These are phyloP conservation scores for Capromys pilorides DNA, from an alignment of 2,797 vertebrate genomes.

Conservation along the genomic window DNA sequence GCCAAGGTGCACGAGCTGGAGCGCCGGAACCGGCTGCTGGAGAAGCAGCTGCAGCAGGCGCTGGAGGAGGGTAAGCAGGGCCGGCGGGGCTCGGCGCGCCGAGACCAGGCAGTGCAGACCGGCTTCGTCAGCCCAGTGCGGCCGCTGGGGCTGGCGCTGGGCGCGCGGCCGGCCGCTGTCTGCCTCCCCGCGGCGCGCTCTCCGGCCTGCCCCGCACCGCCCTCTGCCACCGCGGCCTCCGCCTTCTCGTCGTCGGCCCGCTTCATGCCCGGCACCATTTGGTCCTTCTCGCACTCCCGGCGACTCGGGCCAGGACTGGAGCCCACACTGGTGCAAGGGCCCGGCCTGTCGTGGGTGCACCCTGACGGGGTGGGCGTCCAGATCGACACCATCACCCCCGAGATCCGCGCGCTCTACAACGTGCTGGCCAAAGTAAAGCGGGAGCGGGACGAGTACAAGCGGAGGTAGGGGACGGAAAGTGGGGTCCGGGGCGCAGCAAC, in stretches of 20 bases:
- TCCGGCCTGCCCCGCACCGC: constrained; percentile 47
- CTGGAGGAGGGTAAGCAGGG: constrained; percentile 88
- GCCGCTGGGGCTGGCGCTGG: constrained; percentile 69
- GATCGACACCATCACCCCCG: constrained; percentile 97
- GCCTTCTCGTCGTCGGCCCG: constrained; percentile 84
- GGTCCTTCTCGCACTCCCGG: constrained; percentile 95
- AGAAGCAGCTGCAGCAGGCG: constrained; percentile 96
- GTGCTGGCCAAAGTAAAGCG: constrained; percentile 98
- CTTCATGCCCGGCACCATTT: constrained; percentile 95
- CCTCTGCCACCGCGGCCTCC: constrained; percentile 74
- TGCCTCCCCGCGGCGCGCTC: constrained; percentile 87
- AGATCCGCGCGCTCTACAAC: constrained; percentile 98
- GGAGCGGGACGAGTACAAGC: constrained; percentile 97
- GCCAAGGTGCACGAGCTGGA: constrained; percentile 98
- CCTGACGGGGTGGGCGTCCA: constrained; percentile 97
- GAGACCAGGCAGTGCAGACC: constrained; percentile 93
- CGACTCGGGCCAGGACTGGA: constrained; percentile 90
- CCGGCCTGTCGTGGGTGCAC: constrained; percentile 95
- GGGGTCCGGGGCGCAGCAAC: not conserved
- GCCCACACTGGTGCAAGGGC: constrained; percentile 90
- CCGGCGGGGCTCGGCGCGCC: constrained; percentile 81
- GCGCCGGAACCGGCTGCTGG: constrained; percentile 95
- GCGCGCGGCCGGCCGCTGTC: constrained; percentile 70
- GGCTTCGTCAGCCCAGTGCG: constrained; percentile 85
- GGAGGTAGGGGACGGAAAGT: constrained; percentile 89